phyloP scores from a whole-genome alignment of 2,888 invertebrate species.

The Epicampocera succincta region DNA sequence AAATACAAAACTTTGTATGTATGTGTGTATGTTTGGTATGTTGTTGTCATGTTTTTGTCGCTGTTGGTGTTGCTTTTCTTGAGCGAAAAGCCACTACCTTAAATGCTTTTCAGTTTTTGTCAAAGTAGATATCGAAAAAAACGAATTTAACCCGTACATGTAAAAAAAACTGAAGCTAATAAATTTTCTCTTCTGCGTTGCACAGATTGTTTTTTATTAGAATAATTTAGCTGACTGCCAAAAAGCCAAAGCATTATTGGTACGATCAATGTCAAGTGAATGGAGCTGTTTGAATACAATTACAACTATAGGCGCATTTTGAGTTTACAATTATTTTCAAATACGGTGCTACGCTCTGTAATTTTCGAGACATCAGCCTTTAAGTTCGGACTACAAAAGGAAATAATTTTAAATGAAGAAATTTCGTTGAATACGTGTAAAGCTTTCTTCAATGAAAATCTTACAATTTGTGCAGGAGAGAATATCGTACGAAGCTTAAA shows the following conservation, averaged over 20 bases:
- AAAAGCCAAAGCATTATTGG: slow-evolving; percentile 25
- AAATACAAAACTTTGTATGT: slow-evolving; percentile 51
- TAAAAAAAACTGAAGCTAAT: slow-evolving; percentile 33
- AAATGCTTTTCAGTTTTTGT: slow-evolving; percentile 33
- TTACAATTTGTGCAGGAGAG: too few relatives aligned
- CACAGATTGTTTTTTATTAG: slow-evolving; percentile 45
- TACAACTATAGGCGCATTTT: neutral
- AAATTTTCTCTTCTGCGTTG: slow-evolving; percentile 46
- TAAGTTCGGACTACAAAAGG: too few relatives aligned
- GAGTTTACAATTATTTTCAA: too few relatives aligned
- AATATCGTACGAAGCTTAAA: too few relatives aligned
- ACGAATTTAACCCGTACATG: neutral
- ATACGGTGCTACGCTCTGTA: too few relatives aligned
- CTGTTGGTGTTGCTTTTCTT: slow-evolving; percentile 20
- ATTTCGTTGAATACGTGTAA: too few relatives aligned
- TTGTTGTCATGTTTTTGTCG: slow-evolving; percentile 6
- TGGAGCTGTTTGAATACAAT: slow-evolving; percentile 11
- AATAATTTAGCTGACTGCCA: slow-evolving; percentile 57
- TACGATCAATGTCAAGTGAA: slow-evolving; percentile 66
- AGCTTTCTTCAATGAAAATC: too few relatives aligned
- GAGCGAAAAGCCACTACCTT: slow-evolving; percentile 24
- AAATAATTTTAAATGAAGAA: too few relatives aligned
- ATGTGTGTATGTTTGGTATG: slow-evolving; percentile 30
- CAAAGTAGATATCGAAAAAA: slow-evolving; percentile 23
- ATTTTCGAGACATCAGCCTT: too few relatives aligned